A percentile compares a stretch with the other conserved stretches of the same genome.
Evolutionary conservation across 2,888 invertebrate species (phyloP).

Genomic region (Proisotoma minuta): DNA sequence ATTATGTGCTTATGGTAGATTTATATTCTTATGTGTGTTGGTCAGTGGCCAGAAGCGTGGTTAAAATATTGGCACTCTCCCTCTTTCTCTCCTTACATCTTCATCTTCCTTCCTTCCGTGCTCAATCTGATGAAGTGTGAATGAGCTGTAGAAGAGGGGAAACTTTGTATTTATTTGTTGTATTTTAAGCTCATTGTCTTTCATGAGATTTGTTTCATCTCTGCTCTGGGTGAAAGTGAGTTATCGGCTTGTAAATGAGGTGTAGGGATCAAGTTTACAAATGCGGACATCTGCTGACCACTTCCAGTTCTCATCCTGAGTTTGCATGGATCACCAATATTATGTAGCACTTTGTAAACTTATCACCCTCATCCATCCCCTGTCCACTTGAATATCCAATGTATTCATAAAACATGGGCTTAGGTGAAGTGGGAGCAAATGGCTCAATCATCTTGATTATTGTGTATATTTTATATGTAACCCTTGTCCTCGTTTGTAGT

Average conservation of each 20-base stretch:
- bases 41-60: too few species aligned
- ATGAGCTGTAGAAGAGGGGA: background rate
- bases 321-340: too few species aligned
- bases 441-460: background rate
- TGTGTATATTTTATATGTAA: too few species aligned
- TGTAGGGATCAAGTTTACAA: background rate
- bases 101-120: conserved; percentile 15
- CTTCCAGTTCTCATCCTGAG: background rate
- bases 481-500: too few species aligned
- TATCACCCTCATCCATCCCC: background rate
- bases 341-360: too few species aligned
- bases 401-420: background rate
- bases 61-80: background rate
- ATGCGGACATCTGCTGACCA: background rate
- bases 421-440: background rate
- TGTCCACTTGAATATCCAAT: background rate
- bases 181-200: conserved; percentile 8
- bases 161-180: background rate
- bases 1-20: background rate
- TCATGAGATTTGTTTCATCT: background rate
- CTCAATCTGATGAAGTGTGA: background rate
- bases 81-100: background rate
- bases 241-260: conserved; percentile 23
- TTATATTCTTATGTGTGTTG: background rate
- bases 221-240: conserved; percentile 6